Evolutionary conservation across 2,797 vertebrate genomes (phyloP).

Genomic region (Hoplostethus mediterraneus): DNA sequence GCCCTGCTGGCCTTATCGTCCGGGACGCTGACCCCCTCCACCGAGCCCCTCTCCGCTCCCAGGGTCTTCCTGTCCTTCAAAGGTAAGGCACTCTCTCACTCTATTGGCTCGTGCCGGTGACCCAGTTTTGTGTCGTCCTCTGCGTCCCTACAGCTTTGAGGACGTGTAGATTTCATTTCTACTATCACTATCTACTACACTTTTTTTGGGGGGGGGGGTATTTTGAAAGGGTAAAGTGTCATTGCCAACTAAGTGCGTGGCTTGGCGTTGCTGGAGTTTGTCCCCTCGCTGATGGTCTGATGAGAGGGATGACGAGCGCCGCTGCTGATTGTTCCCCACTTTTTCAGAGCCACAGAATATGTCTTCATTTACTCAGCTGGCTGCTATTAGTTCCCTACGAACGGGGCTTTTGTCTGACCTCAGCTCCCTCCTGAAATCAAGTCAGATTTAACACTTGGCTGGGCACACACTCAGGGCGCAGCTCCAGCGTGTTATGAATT

Average conservation of each 20-base stretch:
- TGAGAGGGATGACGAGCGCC: conserved; percentile 52
- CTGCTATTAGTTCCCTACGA: conserved; percentile 61
- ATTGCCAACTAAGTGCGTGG: conserved; percentile 42
- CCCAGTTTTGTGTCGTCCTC: conserved; percentile 17
- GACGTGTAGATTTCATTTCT: conserved; percentile 27
- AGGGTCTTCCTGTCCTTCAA: conserved; percentile 89
- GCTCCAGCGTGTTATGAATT: conserved; percentile 75
- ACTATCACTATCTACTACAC: conserved; percentile 4
- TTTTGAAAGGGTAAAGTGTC: conserved; percentile 46
- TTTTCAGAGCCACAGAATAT: conserved; percentile 59
- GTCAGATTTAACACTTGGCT: conserved; percentile 81
- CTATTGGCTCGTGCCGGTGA: conserved; percentile 23
- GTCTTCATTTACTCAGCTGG: conserved; percentile 66
- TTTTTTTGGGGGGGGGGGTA: conserved; percentile 11
- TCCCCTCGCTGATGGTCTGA: conserved; percentile 45
- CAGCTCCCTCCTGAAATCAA: conserved; percentile 74
- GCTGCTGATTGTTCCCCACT: conserved; percentile 54
- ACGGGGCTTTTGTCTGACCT: conserved; percentile 71
- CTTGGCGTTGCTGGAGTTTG: conserved; percentile 36
- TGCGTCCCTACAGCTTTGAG: conserved; percentile 7
- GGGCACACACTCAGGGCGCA: conserved; percentile 59
- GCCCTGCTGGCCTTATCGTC: conserved; percentile 80
- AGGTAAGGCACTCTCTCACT: conserved; percentile 76
- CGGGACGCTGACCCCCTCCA: conserved; percentile 66
- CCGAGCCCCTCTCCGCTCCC: conserved; percentile 82